Percentiles rank a stretch among this genome's conserved stretches.
Evolutionary conservation across 2,888 invertebrate species (phyloP).

Genomic region (Herminia tarsipennalis): DNA sequence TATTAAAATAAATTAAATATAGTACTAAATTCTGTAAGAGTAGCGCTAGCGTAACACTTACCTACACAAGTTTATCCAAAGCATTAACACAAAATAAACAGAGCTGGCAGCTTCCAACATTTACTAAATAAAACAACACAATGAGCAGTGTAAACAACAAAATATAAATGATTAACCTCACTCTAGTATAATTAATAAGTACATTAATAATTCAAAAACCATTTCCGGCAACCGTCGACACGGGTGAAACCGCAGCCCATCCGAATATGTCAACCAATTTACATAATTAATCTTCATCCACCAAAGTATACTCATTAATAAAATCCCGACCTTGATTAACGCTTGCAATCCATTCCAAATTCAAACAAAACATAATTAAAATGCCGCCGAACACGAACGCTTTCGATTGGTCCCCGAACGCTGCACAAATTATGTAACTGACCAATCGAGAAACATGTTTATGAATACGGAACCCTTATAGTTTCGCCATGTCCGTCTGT

Average conservation of each 20-base stretch:
- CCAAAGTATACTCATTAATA: slow-evolving; percentile 45
- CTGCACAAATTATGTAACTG: slow-evolving; percentile 8
- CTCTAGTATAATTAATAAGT: slow-evolving; percentile 43
- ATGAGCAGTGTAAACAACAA: slow-evolving; percentile 19
- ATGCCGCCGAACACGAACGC: slow-evolving; percentile 27
- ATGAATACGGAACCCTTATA: too few species aligned
- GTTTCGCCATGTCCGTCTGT: too few species aligned
- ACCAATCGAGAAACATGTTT: slow-evolving; percentile 32
- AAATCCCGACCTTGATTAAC: slow-evolving; percentile 51
- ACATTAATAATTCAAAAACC: slow-evolving; percentile 51
- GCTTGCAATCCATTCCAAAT: slow-evolving; percentile 46
- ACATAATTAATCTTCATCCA: slow-evolving; percentile 42
- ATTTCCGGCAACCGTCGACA: slow-evolving; percentile 42
- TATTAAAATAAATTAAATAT: too few species aligned
- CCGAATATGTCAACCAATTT: slow-evolving; percentile 43
- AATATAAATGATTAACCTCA: slow-evolving; percentile 32
- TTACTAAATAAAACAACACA: slow-evolving; percentile 1
- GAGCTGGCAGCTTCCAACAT: background rate
- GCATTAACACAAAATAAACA: background rate
- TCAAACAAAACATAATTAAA: slow-evolving; percentile 53
- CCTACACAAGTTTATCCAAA: too few species aligned
- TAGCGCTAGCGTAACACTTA: too few species aligned
- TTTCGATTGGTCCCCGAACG: slow-evolving; percentile 32
- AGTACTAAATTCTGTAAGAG: too few species aligned
- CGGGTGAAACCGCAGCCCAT: slow-evolving; percentile 24